Conservation (phyloP, 1,140 invertebrate species). For the Drosophila seguyi region DNA sequence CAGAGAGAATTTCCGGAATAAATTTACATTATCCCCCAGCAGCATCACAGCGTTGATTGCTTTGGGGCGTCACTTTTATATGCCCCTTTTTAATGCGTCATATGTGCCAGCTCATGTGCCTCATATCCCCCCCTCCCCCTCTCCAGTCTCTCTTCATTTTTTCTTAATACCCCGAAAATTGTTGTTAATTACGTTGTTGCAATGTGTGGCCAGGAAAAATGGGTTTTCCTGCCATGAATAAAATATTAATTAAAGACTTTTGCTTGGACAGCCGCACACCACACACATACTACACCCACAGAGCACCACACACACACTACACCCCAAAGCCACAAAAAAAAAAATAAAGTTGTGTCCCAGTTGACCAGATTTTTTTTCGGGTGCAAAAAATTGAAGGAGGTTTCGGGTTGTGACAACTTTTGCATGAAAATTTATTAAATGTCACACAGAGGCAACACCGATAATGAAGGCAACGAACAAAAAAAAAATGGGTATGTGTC, state of each 20-base stretch:
- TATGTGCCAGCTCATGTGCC: slow-evolving; percentile 50
- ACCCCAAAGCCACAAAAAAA: background rate
- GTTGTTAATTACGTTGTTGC: slow-evolving; percentile 72
- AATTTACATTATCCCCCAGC: slow-evolving; percentile 60
- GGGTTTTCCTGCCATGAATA: slow-evolving; percentile 60
- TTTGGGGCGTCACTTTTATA: slow-evolving; percentile 39
- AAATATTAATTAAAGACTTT: slow-evolving; percentile 82
- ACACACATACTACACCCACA: slow-evolving; percentile 8
- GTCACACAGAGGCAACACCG: slow-evolving; percentile 48
- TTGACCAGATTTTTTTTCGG: slow-evolving; percentile 56
- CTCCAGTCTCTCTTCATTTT: background rate
- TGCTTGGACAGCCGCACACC: slow-evolving; percentile 25
- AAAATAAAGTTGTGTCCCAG: slow-evolving; percentile 37
- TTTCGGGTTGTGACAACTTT: slow-evolving; percentile 56
- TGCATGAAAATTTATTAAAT: slow-evolving; percentile 74
- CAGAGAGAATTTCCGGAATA: slow-evolving; percentile 45
- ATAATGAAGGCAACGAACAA: slow-evolving; percentile 30
- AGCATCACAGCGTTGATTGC: slow-evolving; percentile 33
- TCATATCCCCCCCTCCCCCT: background rate
- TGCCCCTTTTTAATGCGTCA: slow-evolving; percentile 50
- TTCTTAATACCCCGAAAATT: slow-evolving; percentile 68
- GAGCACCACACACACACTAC: slow-evolving; percentile 1
- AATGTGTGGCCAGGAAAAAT: slow-evolving; percentile 50
- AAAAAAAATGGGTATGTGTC: slow-evolving; percentile 53
- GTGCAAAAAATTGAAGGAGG: background rate